Percentiles rank a stretch among this genome's conserved stretches.
phyloP scores from a whole-genome alignment of 2,113 vertebrate species.

The Lota lota region DNA sequence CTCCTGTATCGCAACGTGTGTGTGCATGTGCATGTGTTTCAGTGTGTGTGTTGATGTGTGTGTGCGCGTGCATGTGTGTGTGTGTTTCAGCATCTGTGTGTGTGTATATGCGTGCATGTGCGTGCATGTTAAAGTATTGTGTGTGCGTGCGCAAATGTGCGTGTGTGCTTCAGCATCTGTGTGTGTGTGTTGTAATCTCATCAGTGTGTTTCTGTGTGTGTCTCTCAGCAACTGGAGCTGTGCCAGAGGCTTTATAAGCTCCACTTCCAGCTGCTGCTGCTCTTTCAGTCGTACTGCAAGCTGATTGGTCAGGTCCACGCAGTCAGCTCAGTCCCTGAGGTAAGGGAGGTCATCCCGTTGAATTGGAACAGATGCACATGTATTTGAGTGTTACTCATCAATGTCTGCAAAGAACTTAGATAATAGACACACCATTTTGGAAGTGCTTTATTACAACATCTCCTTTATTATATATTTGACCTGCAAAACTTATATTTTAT shows the following conservation, averaged over 20 bases:
- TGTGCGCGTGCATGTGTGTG: constrained; percentile 9
- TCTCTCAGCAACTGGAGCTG: constrained; percentile 91
- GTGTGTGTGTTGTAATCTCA: not conserved
- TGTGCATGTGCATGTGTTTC: not conserved
- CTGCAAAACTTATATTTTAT: not conserved
- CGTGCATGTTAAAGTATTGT: too few species aligned
- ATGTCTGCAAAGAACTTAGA: too few species aligned
- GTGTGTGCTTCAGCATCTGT: not conserved
- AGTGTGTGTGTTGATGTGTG: constrained; percentile 9
- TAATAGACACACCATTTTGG: too few species aligned
- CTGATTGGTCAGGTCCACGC: constrained; percentile 95
- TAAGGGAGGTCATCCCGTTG: constrained; percentile 44
- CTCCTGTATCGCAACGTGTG: not conserved
- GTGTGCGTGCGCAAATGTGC: too few species aligned
- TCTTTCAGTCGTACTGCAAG: constrained; percentile 98
- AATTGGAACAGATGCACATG: not conserved
- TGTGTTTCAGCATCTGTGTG: too few species aligned
- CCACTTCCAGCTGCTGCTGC: constrained; percentile 96
- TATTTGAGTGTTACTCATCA: too few species aligned
- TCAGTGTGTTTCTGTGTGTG: constrained; percentile 27
- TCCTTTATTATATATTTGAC: too few species aligned
- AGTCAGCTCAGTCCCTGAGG: constrained; percentile 95
- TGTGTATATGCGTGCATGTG: too few species aligned
- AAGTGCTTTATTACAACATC: too few species aligned
- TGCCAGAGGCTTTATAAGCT: constrained; percentile 98